Evolutionary conservation across 2,113 vertebrate genomes (phyloP), one percentile per base, ranked within the genome.

Genomic region (Pholis gunnellus): DNA sequence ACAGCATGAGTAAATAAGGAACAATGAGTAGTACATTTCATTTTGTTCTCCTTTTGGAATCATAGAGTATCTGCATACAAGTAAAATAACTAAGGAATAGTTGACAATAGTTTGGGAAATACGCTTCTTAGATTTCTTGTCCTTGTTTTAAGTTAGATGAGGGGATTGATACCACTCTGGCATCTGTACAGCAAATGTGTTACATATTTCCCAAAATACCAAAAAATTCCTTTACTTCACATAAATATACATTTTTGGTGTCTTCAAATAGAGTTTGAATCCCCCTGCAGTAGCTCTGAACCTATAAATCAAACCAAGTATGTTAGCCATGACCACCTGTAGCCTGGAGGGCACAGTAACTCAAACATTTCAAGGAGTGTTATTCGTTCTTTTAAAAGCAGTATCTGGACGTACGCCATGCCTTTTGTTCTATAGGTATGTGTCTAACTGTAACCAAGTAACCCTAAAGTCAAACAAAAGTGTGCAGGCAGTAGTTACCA

Each of bases 391-490:
- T 27, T 40, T n/a, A 6, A 34, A 10, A 46, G 9, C 13, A 40
- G 46, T 50, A 9, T 25, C 18, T 54, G 3, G 40, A 50, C n/a
- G 22, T 22, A 18, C 31, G n/a, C 10, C 40, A 63, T 29, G 29
- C 42, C 18, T 36, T 81, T 54, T n/a, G 50, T 40, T 65, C 56
- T 77, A 27, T 54, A 63, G 5, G 6, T 20, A 56, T 34, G n/a
- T 36, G 42, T 64, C n/a, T 36, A 3, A 9, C 14, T 67, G 64
- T 65, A 25, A 52, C 10, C 44, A 65, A 48, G 72, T 31, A 29
- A 85, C 56, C 36, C 34, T 75, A 3, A 81, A 84, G 17, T 70
- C 82, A 85, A 86, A 87, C 78, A 77, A 27, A 79, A 60, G 79
- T 42, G 7, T 48, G 50, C 75, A 61, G 38, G 46, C 67, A 61